These are phyloP conservation scores for Turritopsis rubra DNA, from an alignment of 30 jellyfish, hydroid and myxozoan species.

Conservation along the genomic window DNA sequence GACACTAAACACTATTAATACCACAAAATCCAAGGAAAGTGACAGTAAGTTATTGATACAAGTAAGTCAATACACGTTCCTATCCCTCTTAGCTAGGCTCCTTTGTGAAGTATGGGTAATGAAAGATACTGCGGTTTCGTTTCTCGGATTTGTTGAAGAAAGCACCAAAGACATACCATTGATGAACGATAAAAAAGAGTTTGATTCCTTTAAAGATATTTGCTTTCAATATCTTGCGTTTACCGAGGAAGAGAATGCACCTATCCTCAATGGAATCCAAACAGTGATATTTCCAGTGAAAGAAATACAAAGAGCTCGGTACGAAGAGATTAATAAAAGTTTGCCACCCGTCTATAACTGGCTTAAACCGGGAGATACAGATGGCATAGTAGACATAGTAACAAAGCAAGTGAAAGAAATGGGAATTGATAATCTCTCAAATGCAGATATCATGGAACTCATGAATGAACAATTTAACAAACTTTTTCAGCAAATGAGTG, in stretches of 20 bases:
- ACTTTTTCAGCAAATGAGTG: no score
- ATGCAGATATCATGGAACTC: not conserved
- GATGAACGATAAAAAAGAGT: not conserved
- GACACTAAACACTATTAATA: not conserved
- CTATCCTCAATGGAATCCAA: not conserved
- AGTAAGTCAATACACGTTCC: not conserved
- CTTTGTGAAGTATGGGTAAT: not conserved
- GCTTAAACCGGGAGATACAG: not conserved
- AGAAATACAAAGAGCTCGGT: not conserved
- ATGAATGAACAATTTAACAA: not conserved
- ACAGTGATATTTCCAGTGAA: not conserved
- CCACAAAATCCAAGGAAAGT: not conserved
- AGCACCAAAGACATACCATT: not conserved
- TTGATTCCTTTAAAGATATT: not conserved
- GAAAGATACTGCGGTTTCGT: not conserved
- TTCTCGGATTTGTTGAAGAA: not conserved
- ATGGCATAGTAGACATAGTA: not conserved
- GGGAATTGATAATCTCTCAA: not conserved
- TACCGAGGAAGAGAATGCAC: not conserved
- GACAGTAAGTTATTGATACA: not conserved
- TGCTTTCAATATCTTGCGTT: not conserved
- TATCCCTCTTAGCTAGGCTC: not conserved
- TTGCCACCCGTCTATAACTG: not conserved
- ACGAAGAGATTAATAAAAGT: not conserved
- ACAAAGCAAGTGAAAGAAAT: not conserved